phyloP scores from a whole-genome alignment of 1,140 invertebrate genomes.

The Lethrus apterus region DNA sequence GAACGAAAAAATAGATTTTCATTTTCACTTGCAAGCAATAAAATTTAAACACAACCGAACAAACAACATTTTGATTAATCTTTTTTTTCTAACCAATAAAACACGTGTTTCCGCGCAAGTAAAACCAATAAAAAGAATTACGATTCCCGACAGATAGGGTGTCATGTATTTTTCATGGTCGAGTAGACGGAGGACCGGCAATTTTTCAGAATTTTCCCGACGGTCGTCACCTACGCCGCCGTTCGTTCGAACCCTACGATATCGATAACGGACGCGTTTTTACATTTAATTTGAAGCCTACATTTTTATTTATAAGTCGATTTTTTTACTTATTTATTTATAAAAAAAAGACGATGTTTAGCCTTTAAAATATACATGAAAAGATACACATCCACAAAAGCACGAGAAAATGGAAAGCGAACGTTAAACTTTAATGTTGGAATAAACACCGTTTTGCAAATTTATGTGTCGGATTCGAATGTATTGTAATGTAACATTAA shows the following conservation, averaged over 20 bases:
- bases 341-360: too few relatives aligned
- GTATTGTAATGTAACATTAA: conserved; percentile 35
- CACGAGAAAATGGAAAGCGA: conserved; percentile 5
- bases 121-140: conserved; percentile 24
- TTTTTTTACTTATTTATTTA: too few relatives aligned
- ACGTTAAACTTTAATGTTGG: conserved; percentile 23
- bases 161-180: conserved; percentile 20
- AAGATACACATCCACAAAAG: conserved; percentile 10
- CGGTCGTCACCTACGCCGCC: conserved; percentile 29
- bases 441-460: conserved; percentile 29
- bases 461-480: conserved; percentile 28
- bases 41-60: too few relatives aligned
- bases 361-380: too few relatives aligned
- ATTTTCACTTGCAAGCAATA: too few relatives aligned
- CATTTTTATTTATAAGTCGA: too few relatives aligned
- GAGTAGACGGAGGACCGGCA: conserved; percentile 17
- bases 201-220: conserved; percentile 33
- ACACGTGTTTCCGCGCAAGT: conserved; percentile 11
- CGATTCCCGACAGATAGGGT: conserved; percentile 17
- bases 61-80: conserved; percentile 17
- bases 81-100: conserved; percentile 12
- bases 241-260: conserved; percentile 7
- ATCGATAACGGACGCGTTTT: conserved; percentile 12
- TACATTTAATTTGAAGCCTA: too few relatives aligned
- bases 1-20: too few relatives aligned